Evolutionary conservation across 2,797 vertebrate species (phyloP).

Genomic region (Neosilurus mollespiculum): DNA sequence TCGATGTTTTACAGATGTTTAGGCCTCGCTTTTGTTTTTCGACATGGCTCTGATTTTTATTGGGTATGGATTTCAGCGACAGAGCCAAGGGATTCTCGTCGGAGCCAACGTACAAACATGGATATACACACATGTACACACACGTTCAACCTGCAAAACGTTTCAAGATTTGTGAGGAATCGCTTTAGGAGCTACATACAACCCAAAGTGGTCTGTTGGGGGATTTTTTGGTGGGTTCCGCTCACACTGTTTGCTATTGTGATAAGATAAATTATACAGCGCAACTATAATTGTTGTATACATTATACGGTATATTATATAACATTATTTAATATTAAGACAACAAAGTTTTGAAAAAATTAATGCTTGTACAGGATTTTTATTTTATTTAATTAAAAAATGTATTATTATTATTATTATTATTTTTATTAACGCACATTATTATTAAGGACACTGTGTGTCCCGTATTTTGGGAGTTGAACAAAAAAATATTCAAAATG

Average conservation of each 20-base stretch:
- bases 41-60: slow-evolving; percentile 79
- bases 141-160: background rate
- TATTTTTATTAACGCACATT: background rate
- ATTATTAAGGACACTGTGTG: background rate
- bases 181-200: background rate
- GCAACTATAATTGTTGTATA: no score
- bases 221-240: background rate
- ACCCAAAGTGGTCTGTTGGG: background rate
- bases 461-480: background rate
- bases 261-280: no score
- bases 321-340: background rate
- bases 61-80: slow-evolving; percentile 79
- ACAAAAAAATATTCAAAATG: no score
- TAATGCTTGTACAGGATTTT: no score
- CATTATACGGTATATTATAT: no score
- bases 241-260: no score
- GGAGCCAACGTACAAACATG: slow-evolving; percentile 52
- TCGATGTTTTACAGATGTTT: slow-evolving; percentile 82
- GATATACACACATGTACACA: background rate
- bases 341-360: no score
- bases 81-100: slow-evolving; percentile 75
- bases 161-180: background rate
- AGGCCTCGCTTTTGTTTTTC: slow-evolving; percentile 78
- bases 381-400: background rate
- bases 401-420: background rate